Evolutionary conservation across 2,888 invertebrate species (phyloP).

Genomic region (Stenchaetothrips biformis): DNA sequence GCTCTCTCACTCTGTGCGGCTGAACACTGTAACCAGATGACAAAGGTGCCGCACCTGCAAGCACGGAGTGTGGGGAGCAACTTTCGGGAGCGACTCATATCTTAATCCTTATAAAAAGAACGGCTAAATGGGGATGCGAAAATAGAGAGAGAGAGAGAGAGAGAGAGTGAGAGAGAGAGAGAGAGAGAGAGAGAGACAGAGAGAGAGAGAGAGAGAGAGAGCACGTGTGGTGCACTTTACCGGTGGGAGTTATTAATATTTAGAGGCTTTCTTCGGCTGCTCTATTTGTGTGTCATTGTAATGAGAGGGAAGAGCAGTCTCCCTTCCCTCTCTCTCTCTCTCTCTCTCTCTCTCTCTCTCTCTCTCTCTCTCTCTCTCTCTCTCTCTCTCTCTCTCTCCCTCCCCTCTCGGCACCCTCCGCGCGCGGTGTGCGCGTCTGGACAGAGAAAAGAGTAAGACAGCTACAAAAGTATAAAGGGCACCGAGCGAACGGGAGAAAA

Average conservation of each 20-base stretch:
- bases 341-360: background rate
- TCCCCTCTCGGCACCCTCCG: background rate
- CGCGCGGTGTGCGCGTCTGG: background rate
- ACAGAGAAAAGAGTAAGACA: background rate
- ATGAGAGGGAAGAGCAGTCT: background rate
- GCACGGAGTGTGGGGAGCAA: too few species aligned
- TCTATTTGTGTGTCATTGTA: slow-evolving; percentile 22
- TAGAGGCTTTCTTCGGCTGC: slow-evolving; percentile 22
- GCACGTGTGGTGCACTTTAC: background rate
- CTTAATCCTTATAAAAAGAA: too few species aligned
- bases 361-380: background rate
- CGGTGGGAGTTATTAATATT: slow-evolving; percentile 14
- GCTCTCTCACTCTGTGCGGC: background rate
- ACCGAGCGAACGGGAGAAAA: background rate
- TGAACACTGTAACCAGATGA: background rate
- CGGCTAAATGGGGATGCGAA: too few species aligned
- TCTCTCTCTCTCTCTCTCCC: background rate
- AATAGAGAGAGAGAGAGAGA: too few species aligned
- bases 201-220: too few species aligned
- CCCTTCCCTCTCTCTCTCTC: background rate
- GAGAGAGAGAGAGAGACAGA: too few species aligned
- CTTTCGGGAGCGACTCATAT: too few species aligned
- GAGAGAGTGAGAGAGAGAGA: too few species aligned
- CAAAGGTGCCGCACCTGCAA: too few species aligned
- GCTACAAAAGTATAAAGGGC: too few species aligned